phyloP scores from a whole-genome alignment of 2,113 vertebrate genomes.

The Triplophysa dalaica region DNA sequence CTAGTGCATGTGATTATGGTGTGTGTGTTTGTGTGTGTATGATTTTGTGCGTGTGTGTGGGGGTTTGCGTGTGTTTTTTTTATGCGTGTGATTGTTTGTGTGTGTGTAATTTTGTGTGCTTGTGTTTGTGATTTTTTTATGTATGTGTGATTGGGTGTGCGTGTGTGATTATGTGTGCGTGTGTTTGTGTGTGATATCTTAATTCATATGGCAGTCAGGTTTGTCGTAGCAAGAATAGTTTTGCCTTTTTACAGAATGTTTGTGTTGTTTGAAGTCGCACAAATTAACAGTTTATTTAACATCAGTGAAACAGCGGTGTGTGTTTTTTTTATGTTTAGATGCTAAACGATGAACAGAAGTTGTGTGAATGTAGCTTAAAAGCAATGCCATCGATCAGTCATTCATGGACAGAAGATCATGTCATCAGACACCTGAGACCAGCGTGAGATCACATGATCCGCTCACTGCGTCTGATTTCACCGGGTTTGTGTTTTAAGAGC shows the following conservation, averaged over 20 bases:
- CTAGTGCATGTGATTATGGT: slow-evolving; percentile 45
- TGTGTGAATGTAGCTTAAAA: slow-evolving; percentile 62
- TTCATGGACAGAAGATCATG: not conserved
- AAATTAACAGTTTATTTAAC: slow-evolving; percentile 11
- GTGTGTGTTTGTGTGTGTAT: not conserved
- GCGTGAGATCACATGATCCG: not conserved
- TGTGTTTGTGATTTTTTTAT: too few species aligned
- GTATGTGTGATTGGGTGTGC: slow-evolving; percentile 46
- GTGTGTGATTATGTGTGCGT: slow-evolving; percentile 60
- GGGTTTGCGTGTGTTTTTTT: too few species aligned
- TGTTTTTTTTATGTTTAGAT: slow-evolving; percentile 58
- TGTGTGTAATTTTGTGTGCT: too few species aligned
- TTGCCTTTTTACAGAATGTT: slow-evolving; percentile 59
- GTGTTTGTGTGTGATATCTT: slow-evolving; percentile 47
- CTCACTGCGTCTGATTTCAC: not conserved
- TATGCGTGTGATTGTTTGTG: not conserved
- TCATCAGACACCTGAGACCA: not conserved
- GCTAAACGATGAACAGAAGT: slow-evolving; percentile 51
- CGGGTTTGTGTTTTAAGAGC: too few species aligned
- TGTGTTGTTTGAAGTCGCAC: slow-evolving; percentile 30
- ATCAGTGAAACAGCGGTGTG: slow-evolving; percentile 36
- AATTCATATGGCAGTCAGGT: slow-evolving; percentile 62
- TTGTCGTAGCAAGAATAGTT: slow-evolving; percentile 56
- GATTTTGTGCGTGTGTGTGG: slow-evolving; percentile 31
- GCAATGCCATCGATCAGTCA: not conserved